Base-by-base conservation (phyloP, 1,140 invertebrate species). In the Nylanderia fulva region DNA sequence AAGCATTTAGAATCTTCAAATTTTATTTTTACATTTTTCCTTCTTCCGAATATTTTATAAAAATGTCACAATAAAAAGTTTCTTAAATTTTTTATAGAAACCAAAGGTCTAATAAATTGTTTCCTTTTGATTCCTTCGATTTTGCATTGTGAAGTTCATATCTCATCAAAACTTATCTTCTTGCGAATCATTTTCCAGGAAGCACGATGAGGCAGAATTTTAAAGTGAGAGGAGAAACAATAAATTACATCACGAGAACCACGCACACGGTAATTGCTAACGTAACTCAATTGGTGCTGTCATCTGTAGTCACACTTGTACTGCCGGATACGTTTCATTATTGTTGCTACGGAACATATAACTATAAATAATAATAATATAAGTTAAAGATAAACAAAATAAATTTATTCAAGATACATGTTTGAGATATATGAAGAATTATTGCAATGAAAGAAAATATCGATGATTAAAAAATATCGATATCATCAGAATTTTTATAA, bases 111-210 rank as follows among this genome's bases (percentile, higher is more conserved):
- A 24, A n/a, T 45, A 77, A n/a, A 13, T 33, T 68, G 36, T 64
- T 18, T 33, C 45, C 21, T 33, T 58, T 72, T 82, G 45, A 72
- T 36, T 6, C 39, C 33, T 56, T 56, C 72, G 54, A 82, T 9
- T 36, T 48, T 8, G 18, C 77, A 24, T 42, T 2, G 24, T 58
- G n/a, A 58, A 24, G 18, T 72, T 72, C 27, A 48, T 42, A 72
- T 56, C 27, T 82, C 54, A 82, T 82, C 58, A 24, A 36, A 82
- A 33, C 15, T 82, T 72, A 82, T 82, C 79, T 82, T 71, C 7
- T 15, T 8, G 36, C 29, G 54, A 69, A 82, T 82, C 68, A 21
- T 15, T 72, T 82, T 82, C 79, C 33, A 18, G 27, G 79, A 82
- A 82, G 0, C 18, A 3, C 66, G 42, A 45, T 60, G 36, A 72